Conservation (phyloP, 2,888 invertebrate species). For the Aspidiotus destructor region DNA sequence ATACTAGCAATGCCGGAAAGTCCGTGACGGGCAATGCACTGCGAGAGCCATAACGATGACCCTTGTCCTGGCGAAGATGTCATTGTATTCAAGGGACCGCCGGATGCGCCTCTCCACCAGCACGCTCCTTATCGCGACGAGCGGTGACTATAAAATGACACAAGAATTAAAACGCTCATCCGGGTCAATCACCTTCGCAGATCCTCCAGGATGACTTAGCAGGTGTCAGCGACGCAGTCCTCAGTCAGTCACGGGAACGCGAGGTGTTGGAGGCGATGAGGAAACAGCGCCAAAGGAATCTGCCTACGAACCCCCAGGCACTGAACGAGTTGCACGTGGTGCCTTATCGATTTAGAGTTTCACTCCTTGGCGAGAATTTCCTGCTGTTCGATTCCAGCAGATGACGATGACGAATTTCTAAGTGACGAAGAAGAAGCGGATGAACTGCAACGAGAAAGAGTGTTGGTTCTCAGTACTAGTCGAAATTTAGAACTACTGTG, state of each 20-base stretch:
- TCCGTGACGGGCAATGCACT: neutral
- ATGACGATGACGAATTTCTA: neutral
- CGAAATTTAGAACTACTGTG: neutral
- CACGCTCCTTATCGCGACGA: neutral
- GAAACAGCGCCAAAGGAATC: neutral
- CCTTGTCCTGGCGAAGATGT: neutral
- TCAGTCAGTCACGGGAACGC: neutral
- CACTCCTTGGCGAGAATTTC: slow-evolving; percentile 1
- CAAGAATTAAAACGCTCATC: neutral
- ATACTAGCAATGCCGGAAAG: neutral
- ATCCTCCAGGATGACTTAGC: neutral
- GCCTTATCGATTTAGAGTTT: neutral
- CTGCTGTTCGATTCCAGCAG: neutral
- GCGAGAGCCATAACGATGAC: slow-evolving; percentile 1
- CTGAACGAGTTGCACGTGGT: neutral
- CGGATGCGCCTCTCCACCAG: neutral
- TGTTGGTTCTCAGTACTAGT: neutral
- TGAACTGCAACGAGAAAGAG: neutral
- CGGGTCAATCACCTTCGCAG: neutral
- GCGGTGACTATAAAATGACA: neutral
- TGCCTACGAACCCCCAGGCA: neutral
- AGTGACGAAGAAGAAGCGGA: neutral
- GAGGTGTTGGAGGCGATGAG: neutral
- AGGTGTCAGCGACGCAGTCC: neutral
- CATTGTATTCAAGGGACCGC: neutral